These are phyloP conservation scores for Tiphia femorata DNA, from an alignment of 2,888 invertebrate species.

Conservation along the genomic window DNA sequence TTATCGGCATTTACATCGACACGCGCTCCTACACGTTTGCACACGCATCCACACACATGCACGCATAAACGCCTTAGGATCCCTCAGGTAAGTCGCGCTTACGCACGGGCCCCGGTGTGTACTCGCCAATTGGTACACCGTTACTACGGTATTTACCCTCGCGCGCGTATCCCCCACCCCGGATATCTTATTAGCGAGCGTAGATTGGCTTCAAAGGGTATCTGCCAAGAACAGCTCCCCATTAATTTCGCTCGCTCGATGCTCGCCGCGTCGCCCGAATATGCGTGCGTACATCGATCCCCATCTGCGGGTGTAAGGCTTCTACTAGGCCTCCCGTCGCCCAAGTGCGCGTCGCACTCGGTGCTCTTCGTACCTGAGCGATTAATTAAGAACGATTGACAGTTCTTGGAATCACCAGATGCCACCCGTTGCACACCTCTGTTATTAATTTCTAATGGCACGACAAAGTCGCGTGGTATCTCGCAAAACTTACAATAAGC, in stretches of 20 bases:
- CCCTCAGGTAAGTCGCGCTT: not conserved
- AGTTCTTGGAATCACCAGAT: too few species aligned
- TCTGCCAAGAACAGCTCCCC: not conserved
- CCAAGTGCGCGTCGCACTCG: too few species aligned
- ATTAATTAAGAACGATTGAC: too few species aligned
- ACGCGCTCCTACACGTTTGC: not conserved
- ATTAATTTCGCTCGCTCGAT: constrained; percentile 16
- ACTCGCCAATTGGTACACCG: constrained; percentile 13
- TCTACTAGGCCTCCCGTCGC: too few species aligned
- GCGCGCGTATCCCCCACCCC: not conserved
- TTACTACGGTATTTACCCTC: constrained; percentile 2
- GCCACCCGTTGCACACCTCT: too few species aligned
- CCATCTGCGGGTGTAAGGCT: too few species aligned
- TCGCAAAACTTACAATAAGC: too few species aligned
- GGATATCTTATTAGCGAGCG: constrained; percentile 1
- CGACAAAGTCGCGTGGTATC: too few species aligned
- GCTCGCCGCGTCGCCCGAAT: constrained; percentile 9
- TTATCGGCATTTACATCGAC: constrained; percentile 12
- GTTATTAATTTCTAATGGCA: too few species aligned
- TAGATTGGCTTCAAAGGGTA: constrained; percentile 1
- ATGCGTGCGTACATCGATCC: too few species aligned
- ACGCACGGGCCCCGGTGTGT: not conserved
- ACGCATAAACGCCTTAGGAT: not conserved
- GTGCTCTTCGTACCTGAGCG: too few species aligned
- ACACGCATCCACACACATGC: not conserved